A percentile compares a stretch with the other conserved stretches of the same genome.
Evolutionary conservation across 1,140 invertebrate genomes (phyloP).

Genomic region (Leptopilina clavipes): DNA sequence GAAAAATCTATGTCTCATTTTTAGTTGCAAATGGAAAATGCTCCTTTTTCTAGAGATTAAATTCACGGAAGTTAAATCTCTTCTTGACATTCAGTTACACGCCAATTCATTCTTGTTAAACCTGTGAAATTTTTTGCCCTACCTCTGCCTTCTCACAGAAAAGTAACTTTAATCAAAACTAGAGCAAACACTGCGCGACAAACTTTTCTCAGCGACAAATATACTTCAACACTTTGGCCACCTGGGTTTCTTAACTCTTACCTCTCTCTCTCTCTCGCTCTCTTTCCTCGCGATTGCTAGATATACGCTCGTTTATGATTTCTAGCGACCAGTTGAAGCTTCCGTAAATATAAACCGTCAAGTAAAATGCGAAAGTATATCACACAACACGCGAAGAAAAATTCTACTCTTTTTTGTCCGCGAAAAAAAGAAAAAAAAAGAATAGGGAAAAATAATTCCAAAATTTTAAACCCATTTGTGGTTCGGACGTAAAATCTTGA

Average conservation of each 20-base stretch:
- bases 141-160: too few species aligned
- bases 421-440: too few species aligned
- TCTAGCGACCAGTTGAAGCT: constrained; percentile 32
- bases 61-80: not conserved
- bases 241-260: constrained; percentile 22
- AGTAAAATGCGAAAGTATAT: not conserved
- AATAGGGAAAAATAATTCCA: not conserved
- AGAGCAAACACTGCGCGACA: constrained; percentile 12
- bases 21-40: too few species aligned
- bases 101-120: constrained; percentile 30
- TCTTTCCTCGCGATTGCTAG: constrained; percentile 9
- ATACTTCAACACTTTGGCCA: constrained; percentile 32
- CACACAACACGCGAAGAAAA: constrained; percentile 2
- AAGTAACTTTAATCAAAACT: constrained; percentile 31
- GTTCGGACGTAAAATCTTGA: constrained; percentile 15
- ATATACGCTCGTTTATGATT: constrained; percentile 33
- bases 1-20: too few species aligned
- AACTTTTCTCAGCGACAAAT: constrained; percentile 27
- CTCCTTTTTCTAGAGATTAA: not conserved
- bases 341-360: constrained; percentile 25
- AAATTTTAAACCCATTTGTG: not conserved
- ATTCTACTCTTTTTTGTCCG: too few species aligned
- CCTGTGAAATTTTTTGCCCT: not conserved
- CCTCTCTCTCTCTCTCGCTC: too few species aligned
- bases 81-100: constrained; percentile 19